Evolutionary conservation across 2,888 invertebrate genomes (phyloP).

Genomic region (Ceramica pisi): DNA sequence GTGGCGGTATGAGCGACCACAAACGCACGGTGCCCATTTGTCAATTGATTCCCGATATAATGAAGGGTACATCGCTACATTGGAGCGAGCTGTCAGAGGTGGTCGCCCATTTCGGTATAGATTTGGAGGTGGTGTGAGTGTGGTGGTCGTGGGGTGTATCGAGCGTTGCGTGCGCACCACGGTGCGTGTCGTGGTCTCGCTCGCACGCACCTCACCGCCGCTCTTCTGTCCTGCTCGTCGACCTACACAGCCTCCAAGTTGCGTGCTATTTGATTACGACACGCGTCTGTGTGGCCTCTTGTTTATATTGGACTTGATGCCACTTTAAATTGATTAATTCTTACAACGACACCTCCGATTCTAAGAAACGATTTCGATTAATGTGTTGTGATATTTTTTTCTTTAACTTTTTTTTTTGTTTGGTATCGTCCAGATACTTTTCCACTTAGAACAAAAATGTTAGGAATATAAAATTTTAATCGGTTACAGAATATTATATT

Average conservation of each 20-base stretch:
- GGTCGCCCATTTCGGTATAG: slow-evolving; percentile 84
- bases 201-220: slow-evolving; percentile 66
- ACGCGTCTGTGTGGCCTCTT: slow-evolving; percentile 86
- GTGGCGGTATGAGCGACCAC: slow-evolving; percentile 64
- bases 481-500: not conserved
- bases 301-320: slow-evolving; percentile 89
- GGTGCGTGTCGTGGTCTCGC: slow-evolving; percentile 80
- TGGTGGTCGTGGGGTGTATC: slow-evolving; percentile 79
- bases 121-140: slow-evolving; percentile 81
- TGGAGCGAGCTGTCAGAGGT: slow-evolving; percentile 86
- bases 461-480: no score
- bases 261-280: slow-evolving; percentile 87
- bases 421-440: not conserved
- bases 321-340: slow-evolving; percentile 89
- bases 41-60: slow-evolving; percentile 90
- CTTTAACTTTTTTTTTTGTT: not conserved
- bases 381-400: slow-evolving; percentile 48
- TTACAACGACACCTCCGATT: slow-evolving; percentile 83
- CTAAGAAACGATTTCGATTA: slow-evolving; percentile 70
- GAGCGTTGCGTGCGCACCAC: slow-evolving; percentile 84
- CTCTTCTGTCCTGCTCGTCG: slow-evolving; percentile 67
- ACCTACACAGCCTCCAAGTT: slow-evolving; percentile 81
- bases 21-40: slow-evolving; percentile 82
- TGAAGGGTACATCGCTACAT: slow-evolving; percentile 89
- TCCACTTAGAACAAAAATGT: not conserved